Evolutionary conservation across 1,140 invertebrate genomes (phyloP).

Genomic region (Tribolium castaneum): DNA sequence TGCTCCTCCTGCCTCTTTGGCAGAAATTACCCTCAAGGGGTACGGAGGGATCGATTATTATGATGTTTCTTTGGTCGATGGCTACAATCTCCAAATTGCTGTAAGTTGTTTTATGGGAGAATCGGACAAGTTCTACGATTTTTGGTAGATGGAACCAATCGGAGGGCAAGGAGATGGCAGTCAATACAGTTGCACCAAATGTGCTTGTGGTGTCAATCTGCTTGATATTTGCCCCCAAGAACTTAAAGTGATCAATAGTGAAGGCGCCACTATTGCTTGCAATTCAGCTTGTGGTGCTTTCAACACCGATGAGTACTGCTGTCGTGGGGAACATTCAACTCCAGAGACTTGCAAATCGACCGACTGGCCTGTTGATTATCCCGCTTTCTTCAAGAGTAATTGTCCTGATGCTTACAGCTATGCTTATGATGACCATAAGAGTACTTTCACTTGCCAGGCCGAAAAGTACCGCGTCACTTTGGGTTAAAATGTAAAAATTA

Average conservation of each 20-base stretch:
- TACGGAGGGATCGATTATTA: slow-evolving; percentile 62
- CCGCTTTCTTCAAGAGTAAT: slow-evolving; percentile 62
- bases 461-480: slow-evolving; percentile 47
- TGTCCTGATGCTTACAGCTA: slow-evolving; percentile 64
- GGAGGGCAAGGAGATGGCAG: slow-evolving; percentile 50
- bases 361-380: slow-evolving; percentile 61
- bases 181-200: slow-evolving; percentile 58
- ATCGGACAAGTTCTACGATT: neutral
- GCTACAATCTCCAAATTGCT: slow-evolving; percentile 58
- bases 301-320: slow-evolving; percentile 62
- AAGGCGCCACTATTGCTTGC: slow-evolving; percentile 62
- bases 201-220: slow-evolving; percentile 60
- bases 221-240: slow-evolving; percentile 61
- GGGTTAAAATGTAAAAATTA: slow-evolving; percentile 35
- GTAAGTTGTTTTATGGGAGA: slow-evolving; percentile 4
- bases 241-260: slow-evolving; percentile 50
- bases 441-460: slow-evolving; percentile 60
- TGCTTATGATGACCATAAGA: slow-evolving; percentile 62
- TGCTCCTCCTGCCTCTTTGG: slow-evolving; percentile 64
- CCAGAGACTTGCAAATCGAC: slow-evolving; percentile 61
- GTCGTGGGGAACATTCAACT: slow-evolving; percentile 55
- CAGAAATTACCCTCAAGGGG: slow-evolving; percentile 63
- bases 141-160: slow-evolving; percentile 42
- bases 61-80: slow-evolving; percentile 65
- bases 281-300: slow-evolving; percentile 64